phyloP scores from a whole-genome alignment of 2,888 invertebrate species.

The Euzetes globulus region DNA sequence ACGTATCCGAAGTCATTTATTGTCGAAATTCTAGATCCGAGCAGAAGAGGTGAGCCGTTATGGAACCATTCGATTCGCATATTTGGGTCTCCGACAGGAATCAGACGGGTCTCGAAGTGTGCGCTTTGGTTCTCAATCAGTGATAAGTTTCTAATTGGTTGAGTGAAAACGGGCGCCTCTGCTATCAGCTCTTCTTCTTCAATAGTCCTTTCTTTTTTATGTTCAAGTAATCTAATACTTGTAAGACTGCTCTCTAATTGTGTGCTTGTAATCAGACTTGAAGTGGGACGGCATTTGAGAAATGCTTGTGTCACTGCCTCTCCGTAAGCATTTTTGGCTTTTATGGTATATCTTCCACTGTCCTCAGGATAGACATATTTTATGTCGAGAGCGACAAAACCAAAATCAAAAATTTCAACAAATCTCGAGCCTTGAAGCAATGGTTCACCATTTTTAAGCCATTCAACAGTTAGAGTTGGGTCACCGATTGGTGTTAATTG shows the following conservation, averaged over 20 bases:
- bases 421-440: conserved; percentile 42
- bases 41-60: conserved; percentile 80
- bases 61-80: conserved; percentile 83
- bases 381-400: conserved; percentile 93
- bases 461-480: conserved; percentile 84
- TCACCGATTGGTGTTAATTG: conserved; percentile 89
- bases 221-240: conserved; percentile 86
- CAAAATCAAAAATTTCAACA: conserved; percentile 67
- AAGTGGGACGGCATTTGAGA: conserved; percentile 49
- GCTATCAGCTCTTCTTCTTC: conserved; percentile 56
- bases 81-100: conserved; percentile 83
- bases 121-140: conserved; percentile 79
- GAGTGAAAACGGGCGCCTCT: conserved; percentile 75
- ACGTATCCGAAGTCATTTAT: conserved; percentile 94
- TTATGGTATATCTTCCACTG: conserved; percentile 88
- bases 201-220: conserved; percentile 67
- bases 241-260: conserved; percentile 86
- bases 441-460: conserved; percentile 86
- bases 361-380: conserved; percentile 92
- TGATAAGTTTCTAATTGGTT: conserved; percentile 52
- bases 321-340: conserved; percentile 85
- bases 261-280: conserved; percentile 71
- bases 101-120: conserved; percentile 87
- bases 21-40: conserved; percentile 79
- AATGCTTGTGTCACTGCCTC: conserved; percentile 89